These are phyloP conservation scores for Mythimna lalbum DNA, from an alignment of 2,888 invertebrate species.

Conservation along the genomic window DNA sequence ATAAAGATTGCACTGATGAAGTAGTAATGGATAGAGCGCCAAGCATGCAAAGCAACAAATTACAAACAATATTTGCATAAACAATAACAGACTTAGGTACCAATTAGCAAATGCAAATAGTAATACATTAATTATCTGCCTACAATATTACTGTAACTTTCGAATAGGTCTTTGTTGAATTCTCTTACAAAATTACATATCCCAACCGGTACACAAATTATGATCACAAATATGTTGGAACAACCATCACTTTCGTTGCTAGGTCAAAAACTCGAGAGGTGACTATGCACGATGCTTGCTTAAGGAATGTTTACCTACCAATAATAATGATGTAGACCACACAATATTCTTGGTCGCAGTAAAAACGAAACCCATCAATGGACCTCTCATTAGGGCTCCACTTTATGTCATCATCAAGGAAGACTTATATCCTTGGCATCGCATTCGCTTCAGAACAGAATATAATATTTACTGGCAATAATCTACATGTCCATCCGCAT, in stretches of 20 bases:
- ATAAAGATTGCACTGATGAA: conserved; percentile 5
- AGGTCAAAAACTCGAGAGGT: conserved; percentile 20
- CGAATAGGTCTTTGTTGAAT: conserved; percentile 35
- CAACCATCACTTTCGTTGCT: conserved; percentile 25
- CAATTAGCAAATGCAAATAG: conserved; percentile 32
- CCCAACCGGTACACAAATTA: conserved; percentile 12
- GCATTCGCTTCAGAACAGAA: conserved; percentile 50
- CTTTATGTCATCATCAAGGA: conserved; percentile 57
- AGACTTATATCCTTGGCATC: conserved; percentile 58
- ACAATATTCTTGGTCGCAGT: conserved; percentile 46
- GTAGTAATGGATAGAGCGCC: not conserved
- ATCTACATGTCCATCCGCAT: conserved; percentile 41
- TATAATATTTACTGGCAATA: conserved; percentile 44
- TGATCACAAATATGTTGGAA: conserved; percentile 14
- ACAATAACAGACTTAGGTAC: conserved; percentile 11
- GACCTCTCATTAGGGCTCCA: conserved; percentile 52
- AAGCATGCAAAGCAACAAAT: conserved; percentile 13
- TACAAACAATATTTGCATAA: conserved; percentile 22
- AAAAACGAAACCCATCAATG: conserved; percentile 62
- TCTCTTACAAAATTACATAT: conserved; percentile 14
- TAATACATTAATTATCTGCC: conserved; percentile 25
- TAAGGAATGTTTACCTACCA: conserved; percentile 22
- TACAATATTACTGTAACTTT: conserved; percentile 23
- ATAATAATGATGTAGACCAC: conserved; percentile 50
- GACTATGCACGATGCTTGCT: conserved; percentile 8